A percentile compares a stretch with the other conserved stretches of the same genome.
phyloP scores from a whole-genome alignment of 2,113 vertebrate species.

The Tylochromis polylepis region DNA sequence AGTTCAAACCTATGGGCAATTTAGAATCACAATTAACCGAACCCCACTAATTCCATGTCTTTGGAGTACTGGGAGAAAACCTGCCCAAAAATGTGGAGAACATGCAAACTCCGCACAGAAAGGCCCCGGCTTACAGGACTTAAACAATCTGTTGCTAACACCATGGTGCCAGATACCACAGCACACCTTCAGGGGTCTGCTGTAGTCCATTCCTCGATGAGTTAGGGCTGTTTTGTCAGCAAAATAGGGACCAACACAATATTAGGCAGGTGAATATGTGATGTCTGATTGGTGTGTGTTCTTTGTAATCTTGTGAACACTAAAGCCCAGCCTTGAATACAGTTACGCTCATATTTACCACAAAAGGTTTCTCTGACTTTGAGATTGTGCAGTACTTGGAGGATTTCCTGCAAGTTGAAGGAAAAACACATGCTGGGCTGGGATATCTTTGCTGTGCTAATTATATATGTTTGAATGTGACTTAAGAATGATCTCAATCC shows the following conservation, averaged over 20 bases:
- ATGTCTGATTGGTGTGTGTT: neutral
- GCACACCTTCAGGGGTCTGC: neutral
- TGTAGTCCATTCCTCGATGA: fast-evolving
- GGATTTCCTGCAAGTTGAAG: neutral
- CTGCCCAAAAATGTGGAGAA: neutral
- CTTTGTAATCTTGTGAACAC: too few species aligned
- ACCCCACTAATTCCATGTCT: neutral
- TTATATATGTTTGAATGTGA: neutral
- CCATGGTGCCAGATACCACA: neutral
- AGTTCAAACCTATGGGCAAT: too few species aligned
- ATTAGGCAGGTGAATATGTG: neutral
- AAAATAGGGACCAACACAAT: neutral
- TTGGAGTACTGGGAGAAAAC: neutral
- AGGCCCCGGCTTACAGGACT: neutral
- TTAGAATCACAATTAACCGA: too few species aligned
- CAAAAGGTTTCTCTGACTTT: neutral
- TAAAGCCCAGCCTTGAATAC: too few species aligned
- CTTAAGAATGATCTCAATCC: neutral
- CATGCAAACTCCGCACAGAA: neutral
- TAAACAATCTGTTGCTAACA: neutral
- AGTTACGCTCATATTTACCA: too few species aligned
- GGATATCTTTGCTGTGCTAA: neutral
- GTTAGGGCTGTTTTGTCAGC: neutral
- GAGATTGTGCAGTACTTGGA: neutral
- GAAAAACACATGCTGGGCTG: neutral